phyloP scores from a whole-genome alignment of 2,113 vertebrate genomes.

The Amblyopsis rosae region DNA sequence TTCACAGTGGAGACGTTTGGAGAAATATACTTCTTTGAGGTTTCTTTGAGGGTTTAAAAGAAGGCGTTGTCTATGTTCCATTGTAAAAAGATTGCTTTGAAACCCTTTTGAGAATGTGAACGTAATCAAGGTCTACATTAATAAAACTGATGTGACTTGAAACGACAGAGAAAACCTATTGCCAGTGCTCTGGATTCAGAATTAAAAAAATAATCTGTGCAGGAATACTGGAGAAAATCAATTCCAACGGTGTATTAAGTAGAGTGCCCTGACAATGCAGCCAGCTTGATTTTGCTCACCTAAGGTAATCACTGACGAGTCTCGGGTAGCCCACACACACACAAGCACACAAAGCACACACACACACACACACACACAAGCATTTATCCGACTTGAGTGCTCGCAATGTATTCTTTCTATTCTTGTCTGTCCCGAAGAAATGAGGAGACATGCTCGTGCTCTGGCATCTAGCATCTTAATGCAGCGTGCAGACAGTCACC shows the following conservation, averaged over 20 bases:
- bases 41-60: too few species aligned
- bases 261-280: neutral
- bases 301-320: neutral
- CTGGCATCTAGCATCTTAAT: too few species aligned
- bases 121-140: too few species aligned
- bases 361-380: neutral
- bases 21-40: conserved; percentile 15
- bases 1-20: conserved; percentile 23
- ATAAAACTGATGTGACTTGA: too few species aligned
- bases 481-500: too few species aligned
- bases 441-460: too few species aligned
- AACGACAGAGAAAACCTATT: neutral
- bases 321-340: neutral
- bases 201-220: neutral
- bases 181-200: neutral
- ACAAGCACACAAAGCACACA: neutral
- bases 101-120: too few species aligned
- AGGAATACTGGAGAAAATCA: neutral
- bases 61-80: too few species aligned
- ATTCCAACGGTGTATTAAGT: neutral
- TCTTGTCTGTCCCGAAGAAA: too few species aligned
- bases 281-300: neutral
- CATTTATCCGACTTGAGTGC: too few species aligned
- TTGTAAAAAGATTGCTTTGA: too few species aligned
- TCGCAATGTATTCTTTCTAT: too few species aligned